Evolutionary conservation across 2,113 vertebrate species (phyloP).

Genomic region (Megaptera novaeangliae): DNA sequence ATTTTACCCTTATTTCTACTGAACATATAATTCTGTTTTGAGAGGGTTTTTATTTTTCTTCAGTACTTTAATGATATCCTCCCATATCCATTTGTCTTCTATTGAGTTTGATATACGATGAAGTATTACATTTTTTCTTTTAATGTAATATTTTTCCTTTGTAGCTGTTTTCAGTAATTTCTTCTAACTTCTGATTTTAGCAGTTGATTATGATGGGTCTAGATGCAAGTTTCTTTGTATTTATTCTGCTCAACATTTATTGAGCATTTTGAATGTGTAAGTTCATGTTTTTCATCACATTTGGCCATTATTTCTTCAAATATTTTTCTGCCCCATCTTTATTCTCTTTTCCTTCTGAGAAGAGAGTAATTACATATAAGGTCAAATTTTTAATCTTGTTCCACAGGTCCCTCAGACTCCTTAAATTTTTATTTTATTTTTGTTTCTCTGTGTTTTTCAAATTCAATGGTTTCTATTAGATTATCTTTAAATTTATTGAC

Average conservation of each 20-base stretch:
- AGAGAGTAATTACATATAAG: not conserved
- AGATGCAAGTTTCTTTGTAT: not conserved
- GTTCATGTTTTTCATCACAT: not conserved
- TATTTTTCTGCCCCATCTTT: not conserved
- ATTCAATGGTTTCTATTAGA: not conserved
- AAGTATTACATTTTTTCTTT: not conserved
- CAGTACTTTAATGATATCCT: not conserved
- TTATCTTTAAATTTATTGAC: not conserved
- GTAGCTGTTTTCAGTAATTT: not conserved
- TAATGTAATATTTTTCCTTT: not conserved
- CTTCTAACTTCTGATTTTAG: not conserved
- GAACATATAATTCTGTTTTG: not conserved
- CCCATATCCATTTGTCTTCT: not conserved
- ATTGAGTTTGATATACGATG: not conserved
- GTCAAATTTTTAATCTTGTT: not conserved
- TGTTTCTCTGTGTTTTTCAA: not conserved
- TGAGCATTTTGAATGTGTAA: not conserved
- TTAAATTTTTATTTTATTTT: not conserved
- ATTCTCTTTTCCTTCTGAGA: not conserved
- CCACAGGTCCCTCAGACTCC: not conserved
- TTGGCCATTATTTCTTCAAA: not conserved
- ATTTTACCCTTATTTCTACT: not conserved
- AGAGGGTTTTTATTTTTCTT: not conserved
- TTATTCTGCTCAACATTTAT: not conserved
- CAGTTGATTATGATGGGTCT: not conserved